phyloP scores from a whole-genome alignment of 2,113 vertebrate species.

The Lanius collurio region DNA sequence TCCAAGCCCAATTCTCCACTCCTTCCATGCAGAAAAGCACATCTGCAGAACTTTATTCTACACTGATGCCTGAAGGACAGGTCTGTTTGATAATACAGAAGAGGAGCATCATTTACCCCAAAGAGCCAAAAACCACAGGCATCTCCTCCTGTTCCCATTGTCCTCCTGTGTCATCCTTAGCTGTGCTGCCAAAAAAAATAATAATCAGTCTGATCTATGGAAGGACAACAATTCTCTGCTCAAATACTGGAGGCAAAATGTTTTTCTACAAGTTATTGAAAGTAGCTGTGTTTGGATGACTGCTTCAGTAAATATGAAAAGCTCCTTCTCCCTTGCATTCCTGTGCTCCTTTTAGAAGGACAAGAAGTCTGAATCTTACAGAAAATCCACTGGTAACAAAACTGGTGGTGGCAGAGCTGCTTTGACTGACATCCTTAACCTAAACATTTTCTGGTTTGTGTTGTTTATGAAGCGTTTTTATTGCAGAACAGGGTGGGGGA shows the following conservation, averaged over 20 bases:
- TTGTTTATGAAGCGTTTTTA: conserved; percentile 24
- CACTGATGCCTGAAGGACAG: neutral
- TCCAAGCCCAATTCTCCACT: neutral
- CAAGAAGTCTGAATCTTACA: neutral
- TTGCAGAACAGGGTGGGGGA: neutral
- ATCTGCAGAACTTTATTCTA: neutral
- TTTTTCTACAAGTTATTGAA: neutral
- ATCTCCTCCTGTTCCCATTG: neutral
- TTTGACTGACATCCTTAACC: neutral
- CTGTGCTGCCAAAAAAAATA: neutral
- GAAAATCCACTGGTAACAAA: neutral
- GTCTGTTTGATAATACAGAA: neutral
- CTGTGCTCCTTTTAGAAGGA: neutral
- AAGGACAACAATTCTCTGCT: neutral
- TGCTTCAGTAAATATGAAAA: neutral
- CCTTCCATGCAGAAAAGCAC: neutral
- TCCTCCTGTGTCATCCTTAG: neutral
- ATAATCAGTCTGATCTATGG: neutral
- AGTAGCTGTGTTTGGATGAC: neutral
- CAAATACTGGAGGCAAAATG: neutral
- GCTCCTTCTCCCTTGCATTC: neutral
- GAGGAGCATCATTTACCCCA: neutral
- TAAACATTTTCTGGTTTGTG: neutral
- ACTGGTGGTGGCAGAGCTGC: neutral
- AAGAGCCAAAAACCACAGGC: neutral